Conservation (phyloP, 2,113 vertebrate species). For the Panthera leo region DNA sequence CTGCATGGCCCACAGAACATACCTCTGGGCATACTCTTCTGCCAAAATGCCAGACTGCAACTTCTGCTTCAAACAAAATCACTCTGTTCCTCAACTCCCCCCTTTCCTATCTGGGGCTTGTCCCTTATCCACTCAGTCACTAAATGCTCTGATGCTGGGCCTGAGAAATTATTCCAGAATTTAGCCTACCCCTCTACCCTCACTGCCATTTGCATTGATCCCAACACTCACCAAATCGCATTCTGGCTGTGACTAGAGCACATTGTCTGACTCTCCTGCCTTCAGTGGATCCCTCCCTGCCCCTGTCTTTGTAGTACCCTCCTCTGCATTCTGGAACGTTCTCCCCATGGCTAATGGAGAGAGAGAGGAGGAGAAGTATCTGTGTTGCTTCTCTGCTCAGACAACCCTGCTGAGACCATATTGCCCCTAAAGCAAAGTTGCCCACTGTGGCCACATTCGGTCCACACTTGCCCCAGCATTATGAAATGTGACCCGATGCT, state of each 20-base stretch:
- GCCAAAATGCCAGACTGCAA: not conserved
- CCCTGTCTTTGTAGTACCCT: too few species aligned
- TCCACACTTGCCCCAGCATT: not conserved
- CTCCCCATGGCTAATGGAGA: not conserved
- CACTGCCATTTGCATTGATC: not conserved
- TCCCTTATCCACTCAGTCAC: not conserved
- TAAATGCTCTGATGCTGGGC: not conserved
- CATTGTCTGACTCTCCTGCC: not conserved
- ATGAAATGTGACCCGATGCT: not conserved
- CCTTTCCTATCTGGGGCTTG: not conserved
- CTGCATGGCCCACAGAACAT: not conserved
- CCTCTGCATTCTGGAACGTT: not conserved
- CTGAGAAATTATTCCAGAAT: not conserved
- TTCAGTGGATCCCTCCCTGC: fast-evolving
- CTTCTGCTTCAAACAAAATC: not conserved
- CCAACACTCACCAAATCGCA: fast-evolving
- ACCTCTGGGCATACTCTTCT: not conserved
- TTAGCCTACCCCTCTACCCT: fast-evolving
- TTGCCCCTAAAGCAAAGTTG: not conserved
- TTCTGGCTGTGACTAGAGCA: not conserved
- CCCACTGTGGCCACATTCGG: not conserved
- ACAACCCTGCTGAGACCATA: fast-evolving
- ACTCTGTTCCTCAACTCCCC: not conserved
- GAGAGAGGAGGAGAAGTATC: not conserved
- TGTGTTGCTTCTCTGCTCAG: too few species aligned